phyloP scores from a whole-genome alignment of 2,888 invertebrate genomes.

The Mimumesa dahlbomi region DNA sequence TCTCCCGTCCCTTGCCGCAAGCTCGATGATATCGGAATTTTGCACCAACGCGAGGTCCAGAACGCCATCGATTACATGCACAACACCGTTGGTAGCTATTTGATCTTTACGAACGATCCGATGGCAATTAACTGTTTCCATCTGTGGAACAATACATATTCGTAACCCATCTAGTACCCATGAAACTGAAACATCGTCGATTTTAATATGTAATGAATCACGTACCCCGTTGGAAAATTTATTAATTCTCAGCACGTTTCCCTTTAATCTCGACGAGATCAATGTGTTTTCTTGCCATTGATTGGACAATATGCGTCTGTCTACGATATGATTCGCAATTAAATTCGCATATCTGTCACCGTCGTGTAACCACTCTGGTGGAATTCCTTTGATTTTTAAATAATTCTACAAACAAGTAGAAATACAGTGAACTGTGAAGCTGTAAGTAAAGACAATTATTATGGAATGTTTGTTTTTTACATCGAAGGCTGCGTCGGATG shows the following conservation, averaged over 20 bases:
- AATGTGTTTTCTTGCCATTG: conserved; percentile 27
- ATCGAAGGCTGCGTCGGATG: conserved; percentile 30
- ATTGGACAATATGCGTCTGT: conserved; percentile 23
- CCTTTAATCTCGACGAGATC: conserved; percentile 21
- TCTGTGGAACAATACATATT: conserved; percentile 2
- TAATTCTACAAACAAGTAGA: conserved; percentile 17
- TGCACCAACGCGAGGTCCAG: conserved; percentile 26
- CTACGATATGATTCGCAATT: conserved; percentile 33
- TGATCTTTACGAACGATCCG: conserved; percentile 42
- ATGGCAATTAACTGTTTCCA: conserved; percentile 44
- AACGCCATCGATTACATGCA: conserved; percentile 40
- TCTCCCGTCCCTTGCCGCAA: conserved; percentile 35
- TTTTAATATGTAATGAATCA: background rate
- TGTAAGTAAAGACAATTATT: background rate
- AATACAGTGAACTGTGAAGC: background rate
- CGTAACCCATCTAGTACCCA: background rate
- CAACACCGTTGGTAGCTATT: conserved; percentile 35
- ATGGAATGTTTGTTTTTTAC: background rate
- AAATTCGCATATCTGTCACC: conserved; percentile 17
- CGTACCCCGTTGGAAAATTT: conserved; percentile 35
- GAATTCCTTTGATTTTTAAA: conserved; percentile 18
- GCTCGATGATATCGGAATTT: conserved; percentile 34
- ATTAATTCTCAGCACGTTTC: conserved; percentile 33
- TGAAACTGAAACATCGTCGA: no score
- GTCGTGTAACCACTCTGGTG: conserved; percentile 7